phyloP scores from a whole-genome alignment of 2,797 vertebrate species.

The Loriculus beryllinus region DNA sequence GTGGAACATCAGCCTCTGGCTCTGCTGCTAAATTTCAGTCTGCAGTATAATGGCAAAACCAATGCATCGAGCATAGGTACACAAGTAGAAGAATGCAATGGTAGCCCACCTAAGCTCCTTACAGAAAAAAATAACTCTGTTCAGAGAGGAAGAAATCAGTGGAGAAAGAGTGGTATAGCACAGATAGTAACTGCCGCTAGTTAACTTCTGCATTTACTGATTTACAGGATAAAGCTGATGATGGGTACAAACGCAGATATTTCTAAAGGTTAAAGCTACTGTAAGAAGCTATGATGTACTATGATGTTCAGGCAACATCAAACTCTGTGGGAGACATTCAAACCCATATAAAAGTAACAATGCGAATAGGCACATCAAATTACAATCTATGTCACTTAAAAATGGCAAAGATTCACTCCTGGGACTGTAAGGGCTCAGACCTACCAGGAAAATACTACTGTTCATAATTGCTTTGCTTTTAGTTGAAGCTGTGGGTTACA shows the following conservation, averaged over 20 bases:
- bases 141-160: neutral
- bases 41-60: neutral
- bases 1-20: neutral
- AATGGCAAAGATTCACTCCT: slow-evolving; percentile 29
- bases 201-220: neutral
- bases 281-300: neutral
- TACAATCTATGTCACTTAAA: slow-evolving; percentile 15
- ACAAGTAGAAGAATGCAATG: neutral
- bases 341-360: slow-evolving; percentile 18
- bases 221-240: neutral
- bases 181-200: neutral
- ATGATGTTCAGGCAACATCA: neutral
- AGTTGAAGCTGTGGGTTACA: slow-evolving; percentile 66
- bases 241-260: neutral
- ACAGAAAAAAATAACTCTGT: neutral
- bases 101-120: neutral
- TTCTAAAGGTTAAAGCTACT: neutral
- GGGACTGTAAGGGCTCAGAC: slow-evolving; percentile 58
- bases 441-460: slow-evolving; percentile 60
- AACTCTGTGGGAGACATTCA: slow-evolving; percentile 7
- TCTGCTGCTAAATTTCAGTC: neutral
- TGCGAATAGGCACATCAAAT: slow-evolving; percentile 8
- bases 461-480: slow-evolving; percentile 62
- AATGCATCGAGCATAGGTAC: accelerated
- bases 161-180: neutral